Conservation (phyloP, 2,888 invertebrate species). For the Diadromus collaris region DNA sequence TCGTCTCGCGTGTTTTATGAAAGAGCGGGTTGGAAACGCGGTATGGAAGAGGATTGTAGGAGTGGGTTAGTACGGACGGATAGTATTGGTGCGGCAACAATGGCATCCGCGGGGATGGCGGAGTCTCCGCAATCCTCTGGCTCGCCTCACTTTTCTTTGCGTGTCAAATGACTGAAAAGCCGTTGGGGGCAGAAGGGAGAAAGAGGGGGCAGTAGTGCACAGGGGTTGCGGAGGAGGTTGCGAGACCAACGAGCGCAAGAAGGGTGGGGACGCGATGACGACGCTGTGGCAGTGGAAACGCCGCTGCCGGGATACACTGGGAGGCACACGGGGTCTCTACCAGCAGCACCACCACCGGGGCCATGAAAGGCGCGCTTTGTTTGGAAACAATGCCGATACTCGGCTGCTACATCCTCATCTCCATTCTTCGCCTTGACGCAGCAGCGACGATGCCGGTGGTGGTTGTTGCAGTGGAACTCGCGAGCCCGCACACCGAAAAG, state of each 20-base stretch:
- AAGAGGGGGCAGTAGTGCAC: slow-evolving; percentile 36
- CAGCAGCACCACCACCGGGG: slow-evolving; percentile 67
- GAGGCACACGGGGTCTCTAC: slow-evolving; percentile 48
- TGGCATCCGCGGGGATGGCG: slow-evolving; percentile 70
- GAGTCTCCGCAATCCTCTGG: slow-evolving; percentile 74
- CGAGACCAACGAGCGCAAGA: slow-evolving; percentile 55
- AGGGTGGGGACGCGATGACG: slow-evolving; percentile 38
- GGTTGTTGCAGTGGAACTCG: slow-evolving; percentile 31
- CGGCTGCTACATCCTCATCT: slow-evolving; percentile 80
- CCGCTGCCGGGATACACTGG: slow-evolving; percentile 39
- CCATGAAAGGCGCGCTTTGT: slow-evolving; percentile 80
- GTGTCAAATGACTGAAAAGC: slow-evolving; percentile 80
- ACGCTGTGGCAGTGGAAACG: slow-evolving; percentile 56
- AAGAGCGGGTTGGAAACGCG: slow-evolving; percentile 38
- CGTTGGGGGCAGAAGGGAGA: slow-evolving; percentile 65
- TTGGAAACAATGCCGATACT: slow-evolving; percentile 80
- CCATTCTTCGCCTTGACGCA: slow-evolving; percentile 79
- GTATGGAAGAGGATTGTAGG: slow-evolving; percentile 41
- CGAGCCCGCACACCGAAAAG: slow-evolving; percentile 40
- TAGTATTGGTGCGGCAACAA: slow-evolving; percentile 77
- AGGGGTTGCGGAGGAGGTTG: slow-evolving; percentile 49
- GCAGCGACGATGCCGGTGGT: slow-evolving; percentile 46
- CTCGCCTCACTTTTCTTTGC: slow-evolving; percentile 79
- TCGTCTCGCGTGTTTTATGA: slow-evolving; percentile 50
- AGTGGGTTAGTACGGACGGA: slow-evolving; percentile 56